phyloP scores from a whole-genome alignment of 2,888 invertebrate genomes.

The Endomychus coccineus region DNA sequence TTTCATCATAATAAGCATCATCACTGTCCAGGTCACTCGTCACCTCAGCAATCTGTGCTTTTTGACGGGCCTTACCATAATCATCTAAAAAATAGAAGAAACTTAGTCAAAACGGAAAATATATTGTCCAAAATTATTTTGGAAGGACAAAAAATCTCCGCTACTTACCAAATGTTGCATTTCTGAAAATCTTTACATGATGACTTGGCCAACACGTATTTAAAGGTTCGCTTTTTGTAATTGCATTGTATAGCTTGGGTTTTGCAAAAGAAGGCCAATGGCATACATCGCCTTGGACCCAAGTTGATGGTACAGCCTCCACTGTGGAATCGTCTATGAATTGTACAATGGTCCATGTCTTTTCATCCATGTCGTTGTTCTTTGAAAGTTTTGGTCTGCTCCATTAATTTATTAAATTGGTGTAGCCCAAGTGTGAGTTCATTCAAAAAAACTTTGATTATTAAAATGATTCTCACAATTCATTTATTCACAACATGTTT shows the following conservation, averaged over 20 bases:
- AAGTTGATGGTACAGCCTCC: conserved; percentile 14
- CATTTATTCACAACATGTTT: too few species aligned
- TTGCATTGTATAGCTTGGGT: conserved; percentile 10
- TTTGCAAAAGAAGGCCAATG: conserved; percentile 15
- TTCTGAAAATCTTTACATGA: conserved; percentile 13
- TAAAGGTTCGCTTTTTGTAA: conserved; percentile 11
- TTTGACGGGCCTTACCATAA: conserved; percentile 10
- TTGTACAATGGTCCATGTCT: conserved; percentile 44
- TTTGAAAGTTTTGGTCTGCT: too few species aligned
- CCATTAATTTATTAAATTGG: too few species aligned
- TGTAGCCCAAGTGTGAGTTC: too few species aligned
- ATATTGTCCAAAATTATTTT: too few species aligned
- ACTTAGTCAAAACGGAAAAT: too few species aligned
- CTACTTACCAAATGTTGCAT: conserved; percentile 15
- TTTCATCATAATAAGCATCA: too few species aligned
- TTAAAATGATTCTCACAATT: too few species aligned
- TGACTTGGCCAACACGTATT: conserved; percentile 16
- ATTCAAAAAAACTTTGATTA: too few species aligned
- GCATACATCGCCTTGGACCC: conserved; percentile 13
- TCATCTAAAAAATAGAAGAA: conserved; percentile 13
- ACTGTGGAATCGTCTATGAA: conserved; percentile 11
- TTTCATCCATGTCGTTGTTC: too few species aligned
- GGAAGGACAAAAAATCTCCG: too few species aligned
- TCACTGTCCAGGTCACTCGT: conserved; percentile 13
- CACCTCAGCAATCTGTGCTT: conserved; percentile 12